These are phyloP conservation scores for Opisthocomus hoazin DNA, from an alignment of 2,113 vertebrate species.

Conservation along the genomic window DNA sequence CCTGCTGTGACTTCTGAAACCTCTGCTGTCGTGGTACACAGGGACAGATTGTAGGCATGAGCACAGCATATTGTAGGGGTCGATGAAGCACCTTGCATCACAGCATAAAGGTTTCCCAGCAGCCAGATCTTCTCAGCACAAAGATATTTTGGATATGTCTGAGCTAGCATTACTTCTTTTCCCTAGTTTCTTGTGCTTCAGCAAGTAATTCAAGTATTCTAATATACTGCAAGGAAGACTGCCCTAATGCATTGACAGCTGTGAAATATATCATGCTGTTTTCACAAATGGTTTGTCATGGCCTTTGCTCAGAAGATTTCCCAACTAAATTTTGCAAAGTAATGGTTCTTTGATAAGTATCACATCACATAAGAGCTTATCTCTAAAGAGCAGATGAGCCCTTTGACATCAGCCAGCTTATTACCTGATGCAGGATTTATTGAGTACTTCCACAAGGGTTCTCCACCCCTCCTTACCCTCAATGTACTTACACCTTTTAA, in stretches of 20 bases:
- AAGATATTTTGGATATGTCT: background rate
- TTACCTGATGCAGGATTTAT: slow-evolving; percentile 38
- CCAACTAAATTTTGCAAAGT: background rate
- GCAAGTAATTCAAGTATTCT: background rate
- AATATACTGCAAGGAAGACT: background rate
- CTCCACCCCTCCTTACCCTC: background rate
- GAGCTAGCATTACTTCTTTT: background rate
- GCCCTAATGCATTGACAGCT: background rate
- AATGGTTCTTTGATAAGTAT: background rate
- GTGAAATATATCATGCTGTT: background rate
- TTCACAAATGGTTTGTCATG: background rate
- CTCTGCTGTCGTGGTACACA: background rate
- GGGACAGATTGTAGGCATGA: background rate
- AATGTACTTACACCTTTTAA: slow-evolving; percentile 29
- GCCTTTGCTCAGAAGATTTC: background rate
- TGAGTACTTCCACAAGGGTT: slow-evolving; percentile 12
- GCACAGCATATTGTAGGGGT: background rate
- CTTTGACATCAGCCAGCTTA: background rate
- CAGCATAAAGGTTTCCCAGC: background rate
- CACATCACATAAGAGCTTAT: background rate
- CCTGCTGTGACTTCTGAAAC: background rate
- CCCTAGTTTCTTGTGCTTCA: background rate
- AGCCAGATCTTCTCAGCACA: background rate
- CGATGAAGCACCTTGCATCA: background rate
- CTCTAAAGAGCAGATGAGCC: background rate